These are phyloP conservation scores for Rhinichthys klamathensis DNA, from an alignment of 2,113 vertebrate genomes.

Conservation along the genomic window DNA sequence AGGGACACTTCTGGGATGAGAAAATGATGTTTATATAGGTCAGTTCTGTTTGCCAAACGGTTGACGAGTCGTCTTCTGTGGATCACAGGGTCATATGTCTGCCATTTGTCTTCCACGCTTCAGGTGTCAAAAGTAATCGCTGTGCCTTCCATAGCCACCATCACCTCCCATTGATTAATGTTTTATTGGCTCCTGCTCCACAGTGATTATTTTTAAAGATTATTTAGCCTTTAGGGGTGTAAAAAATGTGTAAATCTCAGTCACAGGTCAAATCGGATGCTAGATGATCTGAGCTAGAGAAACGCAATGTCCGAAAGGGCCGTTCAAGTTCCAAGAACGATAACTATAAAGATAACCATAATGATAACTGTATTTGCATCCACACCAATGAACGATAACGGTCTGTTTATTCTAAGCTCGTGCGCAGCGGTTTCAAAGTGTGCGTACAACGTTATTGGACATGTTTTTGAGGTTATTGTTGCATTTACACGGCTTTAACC, in stretches of 20 bases:
- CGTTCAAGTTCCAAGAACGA: no score
- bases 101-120: conserved; percentile 41
- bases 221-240: conserved; percentile 9
- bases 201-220: conserved; percentile 13
- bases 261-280: background rate
- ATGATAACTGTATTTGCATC: no score
- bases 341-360: no score
- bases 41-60: background rate
- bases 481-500: no score
- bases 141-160: conserved; percentile 1
- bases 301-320: background rate
- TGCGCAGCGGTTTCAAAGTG: no score
- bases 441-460: no score
- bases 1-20: background rate
- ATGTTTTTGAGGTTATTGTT: no score
- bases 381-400: no score
- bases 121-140: conserved; percentile 20
- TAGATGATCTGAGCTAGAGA: background rate
- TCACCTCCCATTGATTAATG: conserved; percentile 32
- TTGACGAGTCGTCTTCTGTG: conserved; percentile 24
- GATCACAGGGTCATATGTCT: conserved; percentile 30
- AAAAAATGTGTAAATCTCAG: conserved; percentile 7
- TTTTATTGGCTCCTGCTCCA: background rate
- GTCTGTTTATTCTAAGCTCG: no score
- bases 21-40: background rate